Base-by-base conservation (phyloP, 2,797 vertebrate genomes). In the Steatocranus sp. region DNA sequence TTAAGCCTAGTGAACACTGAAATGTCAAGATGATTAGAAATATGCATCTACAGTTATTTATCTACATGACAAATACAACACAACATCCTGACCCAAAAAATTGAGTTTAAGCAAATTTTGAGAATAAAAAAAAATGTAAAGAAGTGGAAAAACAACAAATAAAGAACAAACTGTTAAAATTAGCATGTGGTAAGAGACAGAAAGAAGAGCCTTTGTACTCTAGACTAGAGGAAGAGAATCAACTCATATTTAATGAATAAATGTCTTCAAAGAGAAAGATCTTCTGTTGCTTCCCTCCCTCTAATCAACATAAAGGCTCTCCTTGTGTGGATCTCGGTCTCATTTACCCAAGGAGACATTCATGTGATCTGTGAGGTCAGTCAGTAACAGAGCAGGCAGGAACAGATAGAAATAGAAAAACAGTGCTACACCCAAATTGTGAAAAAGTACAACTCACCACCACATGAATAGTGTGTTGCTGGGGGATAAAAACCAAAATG, bases 401-500 rank as follows among this genome's bases (percentile, higher is more conserved):
- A 78, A 82, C 41, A 75, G 63, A 80, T 38, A 76, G 50, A 85
- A 58, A 75, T 12, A 75, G 30, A 86, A 79, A 77, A 75, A 84
- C 51, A 32, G 41, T 23, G 70, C 89, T 91, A 93, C 86, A 92
- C 74, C 80, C 87, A 93, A 92, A 89, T 93, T 95, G 91, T 93
- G 89, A 95, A 93, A 61, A 96, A 96, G 92, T 89, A 90, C 82
- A 96, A 99, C 98, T 99, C 98, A 99, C 98, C 98, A 99, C 98
- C 97, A 99, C 98, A 94, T 99, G 98, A 97, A 99, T 99, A 96
- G 98, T 99, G 95, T 99, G 98, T 98, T 99, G 98, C 98, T 99
- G 97, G 91, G 93, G 86, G 83, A 79, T 92, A 95, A 95, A 97
- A 97, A 96, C 95, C 96, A 95, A 97, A 98, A 97, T 96, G 96